Evolutionary conservation across 2,113 vertebrate species (phyloP).

Genomic region (Amblyopsis rosae): DNA sequence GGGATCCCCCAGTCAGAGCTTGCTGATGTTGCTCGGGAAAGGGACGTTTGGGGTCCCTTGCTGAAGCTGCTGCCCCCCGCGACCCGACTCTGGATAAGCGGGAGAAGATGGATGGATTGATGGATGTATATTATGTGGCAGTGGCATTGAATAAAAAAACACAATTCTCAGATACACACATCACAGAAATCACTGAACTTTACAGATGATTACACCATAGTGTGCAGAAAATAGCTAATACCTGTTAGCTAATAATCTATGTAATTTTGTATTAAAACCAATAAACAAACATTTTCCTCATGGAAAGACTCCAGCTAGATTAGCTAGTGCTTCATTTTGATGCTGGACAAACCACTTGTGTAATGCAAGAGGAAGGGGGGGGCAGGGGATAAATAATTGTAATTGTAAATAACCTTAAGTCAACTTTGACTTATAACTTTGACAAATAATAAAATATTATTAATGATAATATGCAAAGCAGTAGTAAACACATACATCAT

Average conservation of each 20-base stretch:
- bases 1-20: too few species aligned
- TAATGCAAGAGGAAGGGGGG: background rate
- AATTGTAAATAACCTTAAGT: constrained; percentile 10
- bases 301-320: constrained; percentile 22
- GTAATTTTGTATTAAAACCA: constrained; percentile 3
- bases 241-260: too few species aligned
- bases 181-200: too few species aligned
- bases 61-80: too few species aligned
- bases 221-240: constrained; percentile 1
- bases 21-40: too few species aligned
- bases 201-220: background rate
- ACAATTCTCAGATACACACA: background rate
- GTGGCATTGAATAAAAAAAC: background rate
- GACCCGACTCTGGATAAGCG: too few species aligned
- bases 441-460: background rate
- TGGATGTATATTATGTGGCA: too few species aligned
- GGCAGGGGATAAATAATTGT: constrained; percentile 1
- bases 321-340: constrained; percentile 16
- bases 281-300: constrained; percentile 11
- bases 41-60: too few species aligned
- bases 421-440: background rate
- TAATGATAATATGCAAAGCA: constrained; percentile 4
- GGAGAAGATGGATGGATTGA: too few species aligned
- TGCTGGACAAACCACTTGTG: background rate
- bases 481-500: background rate